Evolutionary conservation across 1,140 invertebrate genomes (phyloP), one percentile per base, ranked within the genome.

Genomic region (Drosophila kohkoa): DNA sequence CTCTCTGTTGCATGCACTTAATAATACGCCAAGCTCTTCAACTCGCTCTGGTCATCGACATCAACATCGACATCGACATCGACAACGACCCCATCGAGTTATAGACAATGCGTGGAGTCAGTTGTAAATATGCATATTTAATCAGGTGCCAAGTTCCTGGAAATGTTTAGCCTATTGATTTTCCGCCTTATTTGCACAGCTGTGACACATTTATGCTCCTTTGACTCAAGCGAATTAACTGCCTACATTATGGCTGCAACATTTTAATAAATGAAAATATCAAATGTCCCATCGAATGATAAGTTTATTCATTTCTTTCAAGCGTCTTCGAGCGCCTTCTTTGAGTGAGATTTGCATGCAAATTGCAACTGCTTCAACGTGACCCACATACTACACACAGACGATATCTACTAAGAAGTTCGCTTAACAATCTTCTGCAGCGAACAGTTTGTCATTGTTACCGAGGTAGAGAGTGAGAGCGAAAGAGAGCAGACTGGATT

Each of bases 51-150:
- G 73, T 76, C 77, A 76, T 63, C 73, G 73, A 76, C 74, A 35
- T 70, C 55, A 11, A 52, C 59, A 32, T 35, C 48, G 48, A 66
- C 74, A 55, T 63, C 32, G n/a, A 52, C 58, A 43, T 30, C 51
- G 25, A 30, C 76, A 66, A 51, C 67, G 60, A 58, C 69, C 46
- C 7, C 8, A 11, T 41, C 38, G 49, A 46, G 28, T 70, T 48
- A 82, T 64, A 83, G 83, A 83, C 77, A 89, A 54, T 85, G 80
- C 77, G 77, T 88, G 70, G 43, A 49, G 46, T 48, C 48, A 68
- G 63, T 74, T 67, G 69, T 60, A 81, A 78, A 78, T 89, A 83
- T 88, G 83, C 77, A 87, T 87, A 83, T 77, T 83, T 80, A 69
- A 87, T 87, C 66, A 75, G 51, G 64, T 25, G 30, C 63, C 63